phyloP scores from a whole-genome alignment of 1,140 invertebrate genomes.

The Mya arenaria region DNA sequence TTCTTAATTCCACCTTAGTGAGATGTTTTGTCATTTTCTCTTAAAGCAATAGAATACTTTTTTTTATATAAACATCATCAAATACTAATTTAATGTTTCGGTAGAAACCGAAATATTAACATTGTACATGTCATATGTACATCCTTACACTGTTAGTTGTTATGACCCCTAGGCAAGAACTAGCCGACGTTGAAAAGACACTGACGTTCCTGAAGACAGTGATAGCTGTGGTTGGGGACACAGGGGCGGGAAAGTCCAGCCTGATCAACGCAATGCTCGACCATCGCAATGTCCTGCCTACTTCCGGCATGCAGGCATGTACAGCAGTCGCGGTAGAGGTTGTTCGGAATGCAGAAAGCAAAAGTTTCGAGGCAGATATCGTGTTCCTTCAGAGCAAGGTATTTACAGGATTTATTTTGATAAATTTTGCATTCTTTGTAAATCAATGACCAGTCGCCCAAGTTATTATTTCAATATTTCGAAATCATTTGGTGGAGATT shows the following conservation, averaged over 20 bases:
- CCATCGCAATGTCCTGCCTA: conserved; percentile 65
- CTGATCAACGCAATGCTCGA: conserved; percentile 70
- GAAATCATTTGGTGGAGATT: no score
- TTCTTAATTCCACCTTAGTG: no score
- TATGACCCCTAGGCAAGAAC: conserved; percentile 62
- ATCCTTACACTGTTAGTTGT: no score
- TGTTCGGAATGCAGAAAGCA: conserved; percentile 51
- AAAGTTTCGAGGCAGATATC: conserved; percentile 65
- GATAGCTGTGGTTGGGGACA: conserved; percentile 70
- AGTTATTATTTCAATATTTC: no score
- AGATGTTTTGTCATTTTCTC: no score
- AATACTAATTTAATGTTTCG: no score
- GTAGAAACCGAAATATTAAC: no score
- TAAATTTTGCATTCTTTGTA: background rate
- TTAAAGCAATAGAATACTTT: no score
- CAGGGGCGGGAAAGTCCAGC: conserved; percentile 68
- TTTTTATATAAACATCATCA: no score
- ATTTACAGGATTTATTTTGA: no score
- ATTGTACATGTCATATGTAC: no score
- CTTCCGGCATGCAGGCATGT: conserved; percentile 69
- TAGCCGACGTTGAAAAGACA: conserved; percentile 52
- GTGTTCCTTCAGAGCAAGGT: conserved; percentile 63
- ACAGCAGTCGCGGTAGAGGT: conserved; percentile 70
- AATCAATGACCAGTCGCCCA: no score
- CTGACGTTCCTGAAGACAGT: conserved; percentile 56